Evolutionary conservation across 2,888 invertebrate species (phyloP).

Genomic region (Erannis defoliaria): DNA sequence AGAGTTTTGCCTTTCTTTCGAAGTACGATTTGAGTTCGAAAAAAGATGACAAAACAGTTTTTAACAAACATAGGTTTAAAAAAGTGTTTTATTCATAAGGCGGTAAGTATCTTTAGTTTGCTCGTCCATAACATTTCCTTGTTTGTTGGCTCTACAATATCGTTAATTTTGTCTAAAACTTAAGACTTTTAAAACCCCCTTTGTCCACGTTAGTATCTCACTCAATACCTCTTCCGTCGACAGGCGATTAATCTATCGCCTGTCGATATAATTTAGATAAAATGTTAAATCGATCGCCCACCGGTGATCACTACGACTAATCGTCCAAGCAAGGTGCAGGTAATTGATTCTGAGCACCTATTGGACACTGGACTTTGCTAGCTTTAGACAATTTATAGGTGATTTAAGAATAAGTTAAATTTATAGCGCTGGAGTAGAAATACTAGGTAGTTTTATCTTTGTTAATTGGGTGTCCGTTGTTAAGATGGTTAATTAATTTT

Average conservation of each 20-base stretch:
- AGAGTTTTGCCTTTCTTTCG: too few relatives aligned
- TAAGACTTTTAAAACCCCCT: constrained; percentile 9
- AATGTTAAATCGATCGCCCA: constrained; percentile 76
- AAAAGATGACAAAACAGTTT: too few relatives aligned
- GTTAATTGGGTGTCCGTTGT: not conserved
- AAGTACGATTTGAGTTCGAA: too few relatives aligned
- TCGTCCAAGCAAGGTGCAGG: constrained; percentile 86
- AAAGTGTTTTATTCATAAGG: too few relatives aligned
- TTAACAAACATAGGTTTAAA: too few relatives aligned
- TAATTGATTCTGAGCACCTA: constrained; percentile 86
- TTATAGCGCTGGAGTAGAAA: constrained; percentile 29
- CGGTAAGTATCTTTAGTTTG: too few relatives aligned
- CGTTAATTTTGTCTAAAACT: constrained; percentile 8
- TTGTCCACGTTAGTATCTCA: not conserved
- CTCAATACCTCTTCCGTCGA: constrained; percentile 40
- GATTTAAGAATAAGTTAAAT: too few relatives aligned
- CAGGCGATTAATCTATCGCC: constrained; percentile 49
- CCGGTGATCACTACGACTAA: constrained; percentile 83
- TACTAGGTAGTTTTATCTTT: not conserved
- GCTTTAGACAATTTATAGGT: constrained; percentile 48
- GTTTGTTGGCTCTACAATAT: not conserved
- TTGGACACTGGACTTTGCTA: constrained; percentile 61
- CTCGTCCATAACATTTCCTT: too few relatives aligned
- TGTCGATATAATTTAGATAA: constrained; percentile 81
- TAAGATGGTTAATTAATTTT: too few relatives aligned